Evolutionary conservation across 2,888 invertebrate species (phyloP).

Genomic region (Tinea semifulvella): DNA sequence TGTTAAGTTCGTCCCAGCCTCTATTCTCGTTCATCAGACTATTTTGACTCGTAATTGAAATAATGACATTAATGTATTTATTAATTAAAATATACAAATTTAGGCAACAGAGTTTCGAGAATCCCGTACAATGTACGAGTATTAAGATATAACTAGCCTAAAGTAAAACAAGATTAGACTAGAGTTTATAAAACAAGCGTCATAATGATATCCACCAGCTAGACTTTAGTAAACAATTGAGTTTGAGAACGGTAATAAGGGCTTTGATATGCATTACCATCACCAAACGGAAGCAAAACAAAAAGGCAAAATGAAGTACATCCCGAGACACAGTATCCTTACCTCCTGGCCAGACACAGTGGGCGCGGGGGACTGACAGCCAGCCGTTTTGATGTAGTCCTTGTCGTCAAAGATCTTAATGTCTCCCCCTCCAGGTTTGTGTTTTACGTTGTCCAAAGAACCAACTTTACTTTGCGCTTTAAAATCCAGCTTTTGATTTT

Average conservation of each 20-base stretch:
- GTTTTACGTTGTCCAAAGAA: slow-evolving; percentile 89
- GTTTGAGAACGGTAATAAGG: not conserved
- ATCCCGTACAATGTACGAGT: no score
- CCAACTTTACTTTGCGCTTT: slow-evolving; percentile 94
- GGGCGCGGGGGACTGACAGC: slow-evolving; percentile 47
- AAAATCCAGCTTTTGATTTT: slow-evolving; percentile 89
- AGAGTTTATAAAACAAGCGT: no score
- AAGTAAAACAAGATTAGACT: no score
- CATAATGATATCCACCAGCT: no score
- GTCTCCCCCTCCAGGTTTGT: slow-evolving; percentile 93
- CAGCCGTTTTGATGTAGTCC: slow-evolving; percentile 86
- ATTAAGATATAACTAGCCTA: no score
- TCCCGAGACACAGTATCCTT: slow-evolving; percentile 36
- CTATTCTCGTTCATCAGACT: no score
- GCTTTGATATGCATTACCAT: slow-evolving; percentile 5
- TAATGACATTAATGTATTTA: no score
- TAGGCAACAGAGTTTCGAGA: no score
- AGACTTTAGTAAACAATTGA: not conserved
- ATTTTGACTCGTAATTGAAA: no score
- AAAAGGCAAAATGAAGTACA: slow-evolving; percentile 24
- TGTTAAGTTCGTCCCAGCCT: no score
- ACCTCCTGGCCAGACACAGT: slow-evolving; percentile 60
- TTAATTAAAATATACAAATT: no score
- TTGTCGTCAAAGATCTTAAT: slow-evolving; percentile 94
- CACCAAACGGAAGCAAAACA: slow-evolving; percentile 17